Evolutionary conservation across 2,797 vertebrate genomes (phyloP).

Genomic region (Uromys caudimaculatus): DNA sequence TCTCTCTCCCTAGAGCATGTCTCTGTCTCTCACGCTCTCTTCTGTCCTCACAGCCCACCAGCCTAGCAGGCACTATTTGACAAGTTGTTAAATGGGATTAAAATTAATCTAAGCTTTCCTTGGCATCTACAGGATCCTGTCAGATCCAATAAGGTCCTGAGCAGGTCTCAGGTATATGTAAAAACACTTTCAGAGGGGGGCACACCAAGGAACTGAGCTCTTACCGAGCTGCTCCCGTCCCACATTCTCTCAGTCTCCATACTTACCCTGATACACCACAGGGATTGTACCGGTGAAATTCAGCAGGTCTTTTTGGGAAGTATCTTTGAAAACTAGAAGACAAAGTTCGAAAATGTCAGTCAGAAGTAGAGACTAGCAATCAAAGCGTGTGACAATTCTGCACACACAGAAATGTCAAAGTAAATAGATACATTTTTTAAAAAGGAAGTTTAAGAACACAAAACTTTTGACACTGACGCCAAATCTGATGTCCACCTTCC

Average conservation of each 20-base stretch:
- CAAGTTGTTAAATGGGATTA: not conserved
- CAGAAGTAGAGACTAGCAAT: conserved; percentile 25
- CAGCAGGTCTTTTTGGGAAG: conserved; percentile 95
- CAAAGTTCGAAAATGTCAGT: conserved; percentile 45
- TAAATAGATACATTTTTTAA: not conserved
- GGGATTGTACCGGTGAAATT: conserved; percentile 94
- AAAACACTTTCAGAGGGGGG: conserved; percentile 56
- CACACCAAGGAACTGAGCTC: not conserved
- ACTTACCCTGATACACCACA: conserved; percentile 93
- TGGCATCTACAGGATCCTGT: not conserved
- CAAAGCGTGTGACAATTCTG: not conserved
- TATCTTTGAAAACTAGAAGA: conserved; percentile 94
- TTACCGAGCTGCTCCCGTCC: not conserved
- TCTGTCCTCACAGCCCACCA: not conserved
- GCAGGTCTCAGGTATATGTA: not conserved
- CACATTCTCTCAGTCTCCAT: conserved; percentile 28
- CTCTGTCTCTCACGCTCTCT: not conserved
- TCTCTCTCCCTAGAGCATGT: not conserved
- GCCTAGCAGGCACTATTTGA: not conserved
- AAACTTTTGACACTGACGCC: conserved; percentile 38
- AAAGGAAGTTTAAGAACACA: not conserved
- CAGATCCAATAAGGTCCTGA: not conserved
- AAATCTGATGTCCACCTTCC: not conserved
- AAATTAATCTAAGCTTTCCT: not conserved
- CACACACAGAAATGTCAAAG: not conserved